Base-by-base conservation (phyloP, 2,888 invertebrate species). In the Pollenia labialis region DNA sequence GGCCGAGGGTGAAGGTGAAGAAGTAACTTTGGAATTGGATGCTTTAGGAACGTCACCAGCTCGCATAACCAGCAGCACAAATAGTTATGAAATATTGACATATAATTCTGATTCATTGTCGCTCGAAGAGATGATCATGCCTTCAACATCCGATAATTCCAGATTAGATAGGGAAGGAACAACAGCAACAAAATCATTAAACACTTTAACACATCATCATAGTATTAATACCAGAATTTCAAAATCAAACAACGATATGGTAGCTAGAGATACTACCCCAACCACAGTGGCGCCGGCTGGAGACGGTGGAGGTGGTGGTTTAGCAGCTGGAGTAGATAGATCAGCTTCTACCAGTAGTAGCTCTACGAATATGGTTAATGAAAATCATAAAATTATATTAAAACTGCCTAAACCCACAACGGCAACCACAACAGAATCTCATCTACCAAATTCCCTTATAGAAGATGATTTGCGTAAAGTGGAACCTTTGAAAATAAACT, bases 401-500 rank as follows among this genome's bases (percentile, higher is more conserved):
- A 89, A 87, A 87, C 77, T 88, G 84, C 81, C 87, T 14, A 89
- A 88, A 84, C 58, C 85, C 40, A 58, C 81, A 62, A 52, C 69
- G 23, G 54, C 68, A 14, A 48, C 80, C 56, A 71, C 76, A 42
- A 46, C 23, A 56, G 88, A 88, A 88, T 88, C 88, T 87, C 87
- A 87, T 32, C 48, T 58, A 6, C 32, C 69, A 32, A 85, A 56
- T 23, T 52, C 85, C 11, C 18, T 54, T 4, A 76, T 60, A 46
- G 87, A 81, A 87, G 89, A 89, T 90, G 88, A 90, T 71, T 88
- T 88, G 46, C 91, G 93, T 56, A 93, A 93, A 88, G 93, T 93
- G 8, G 93, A 93, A 85, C 93, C 93, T n/a, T 89, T 93, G 54
- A 93, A 93, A 88, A 93, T 93, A 8, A 93, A 93, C 85, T 88